These are phyloP conservation scores for Nyctibius bracteatus DNA, from an alignment of 2,113 vertebrate species.

Conservation along the genomic window DNA sequence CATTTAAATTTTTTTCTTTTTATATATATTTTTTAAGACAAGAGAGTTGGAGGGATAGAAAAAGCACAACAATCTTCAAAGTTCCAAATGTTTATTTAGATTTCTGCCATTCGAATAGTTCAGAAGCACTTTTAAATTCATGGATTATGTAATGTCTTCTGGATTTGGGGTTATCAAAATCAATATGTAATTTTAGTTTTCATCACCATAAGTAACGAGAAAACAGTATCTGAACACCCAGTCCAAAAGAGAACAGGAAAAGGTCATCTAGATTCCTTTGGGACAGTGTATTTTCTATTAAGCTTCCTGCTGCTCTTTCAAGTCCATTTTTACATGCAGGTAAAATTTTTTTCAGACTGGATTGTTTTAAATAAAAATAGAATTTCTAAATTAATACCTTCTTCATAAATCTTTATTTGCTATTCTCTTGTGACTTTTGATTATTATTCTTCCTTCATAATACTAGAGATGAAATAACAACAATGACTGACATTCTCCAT, in stretches of 20 bases:
- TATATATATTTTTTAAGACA: not conserved
- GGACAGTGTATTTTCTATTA: not conserved
- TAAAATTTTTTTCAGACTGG: not conserved
- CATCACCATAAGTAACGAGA: not conserved
- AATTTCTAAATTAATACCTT: not conserved
- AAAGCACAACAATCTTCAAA: not conserved
- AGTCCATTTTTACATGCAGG: not conserved
- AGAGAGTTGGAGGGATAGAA: fast-evolving
- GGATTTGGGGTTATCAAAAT: not conserved
- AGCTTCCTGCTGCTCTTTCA: not conserved
- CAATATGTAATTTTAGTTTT: not conserved
- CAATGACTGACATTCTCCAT: not conserved
- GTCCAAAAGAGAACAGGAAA: not conserved
- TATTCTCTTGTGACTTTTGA: not conserved
- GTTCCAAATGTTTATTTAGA: not conserved
- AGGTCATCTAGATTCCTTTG: not conserved
- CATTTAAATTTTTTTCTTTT: not conserved
- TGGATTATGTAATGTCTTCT: not conserved
- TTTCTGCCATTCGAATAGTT: not conserved
- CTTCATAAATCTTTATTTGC: not conserved
- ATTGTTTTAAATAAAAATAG: not conserved
- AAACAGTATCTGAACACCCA: not conserved
- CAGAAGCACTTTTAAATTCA: not conserved
- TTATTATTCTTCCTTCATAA: not conserved
- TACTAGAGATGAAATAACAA: not conserved